Base-by-base conservation (phyloP, 2,113 vertebrate genomes). In the Phylloscopus trochiloides region DNA sequence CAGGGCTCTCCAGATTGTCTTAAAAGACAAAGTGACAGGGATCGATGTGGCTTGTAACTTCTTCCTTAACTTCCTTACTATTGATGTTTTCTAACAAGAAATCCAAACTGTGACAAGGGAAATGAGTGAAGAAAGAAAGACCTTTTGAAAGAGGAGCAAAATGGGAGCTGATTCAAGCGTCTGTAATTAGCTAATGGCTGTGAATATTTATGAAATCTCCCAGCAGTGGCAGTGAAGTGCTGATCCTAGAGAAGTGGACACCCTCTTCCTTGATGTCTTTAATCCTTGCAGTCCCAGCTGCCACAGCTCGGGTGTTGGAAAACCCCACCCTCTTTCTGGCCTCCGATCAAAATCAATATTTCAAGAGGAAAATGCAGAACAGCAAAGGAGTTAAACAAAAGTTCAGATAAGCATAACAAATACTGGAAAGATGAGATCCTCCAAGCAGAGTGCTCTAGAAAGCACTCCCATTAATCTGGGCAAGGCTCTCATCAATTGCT, bases 341-440 rank as follows among this genome's bases (percentile, higher is more conserved):
- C 29, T 75, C 48, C 17, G 48, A 86, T 88, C 90, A 94, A 96
- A 92, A 95, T 88, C 94, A 92, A 4, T 96, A 77, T 94, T 90
- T 94, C 82, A 88, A 88, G 78, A 62, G 80, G 85, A 85, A 86
- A 92, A 88, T 2, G 11, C 48, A 92, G 65, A 77, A 83, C 48
- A 83, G 67, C 28, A 79, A 71, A 94, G 73, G 57, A 97, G 59
- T 94, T 77, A 96, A 78, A 85, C 48, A 52, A 67, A 90, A 95
- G 90, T 90, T 96, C 86, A 90, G 79, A 90, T 86, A 90, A 94
- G 90, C 72, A 96, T 68, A 93, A 92, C 86, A 93, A 90, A 70
- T 71, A 52, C 79, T 81, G 79, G 76, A 80, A 90, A 86, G 90
- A 80, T 80, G 93, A 94, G 90, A 51, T 84, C 50, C 90, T 93